Evolutionary conservation across 2,888 invertebrate species (phyloP).

Genomic region (Itoplectis maculator): DNA sequence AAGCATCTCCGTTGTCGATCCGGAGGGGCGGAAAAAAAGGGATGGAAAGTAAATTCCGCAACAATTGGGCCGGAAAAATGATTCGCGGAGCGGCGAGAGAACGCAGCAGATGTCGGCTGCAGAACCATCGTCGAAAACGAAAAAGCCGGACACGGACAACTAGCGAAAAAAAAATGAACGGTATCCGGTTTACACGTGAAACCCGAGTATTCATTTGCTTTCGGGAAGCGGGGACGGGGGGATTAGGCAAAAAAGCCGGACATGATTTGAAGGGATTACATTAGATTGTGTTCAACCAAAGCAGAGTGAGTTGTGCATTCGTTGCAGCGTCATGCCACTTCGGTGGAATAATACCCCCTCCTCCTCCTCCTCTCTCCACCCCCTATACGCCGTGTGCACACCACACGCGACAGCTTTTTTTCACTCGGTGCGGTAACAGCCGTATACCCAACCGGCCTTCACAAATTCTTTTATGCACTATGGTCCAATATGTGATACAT

Average conservation of each 20-base stretch:
- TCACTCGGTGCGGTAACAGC: background rate
- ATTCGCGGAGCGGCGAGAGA: background rate
- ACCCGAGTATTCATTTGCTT: slow-evolving; percentile 71
- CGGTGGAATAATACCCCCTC: slow-evolving; percentile 31
- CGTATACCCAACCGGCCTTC: background rate
- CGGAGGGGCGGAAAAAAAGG: background rate
- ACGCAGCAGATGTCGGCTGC: background rate
- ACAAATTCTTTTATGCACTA: background rate
- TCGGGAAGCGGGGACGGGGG: too few relatives aligned
- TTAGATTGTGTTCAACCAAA: slow-evolving; percentile 78
- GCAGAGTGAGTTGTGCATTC: slow-evolving; percentile 54
- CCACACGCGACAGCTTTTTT: slow-evolving; percentile 15
- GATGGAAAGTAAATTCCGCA: background rate
- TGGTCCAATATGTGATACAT: background rate
- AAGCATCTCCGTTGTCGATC: too few relatives aligned
- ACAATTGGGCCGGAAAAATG: background rate
- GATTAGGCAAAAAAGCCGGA: slow-evolving; percentile 70
- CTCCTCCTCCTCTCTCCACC: too few relatives aligned
- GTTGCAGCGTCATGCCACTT: slow-evolving; percentile 30
- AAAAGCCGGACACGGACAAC: background rate
- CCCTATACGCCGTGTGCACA: background rate
- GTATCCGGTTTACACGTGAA: slow-evolving; percentile 40
- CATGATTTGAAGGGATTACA: slow-evolving; percentile 77
- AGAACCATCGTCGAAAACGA: background rate
- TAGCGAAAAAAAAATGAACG: slow-evolving; percentile 5